A percentile compares a stretch with the other conserved stretches of the same genome.
Evolutionary conservation across 92 coral and sea anemone genomes (phyloP).

Genomic region (Montipora capitata): DNA sequence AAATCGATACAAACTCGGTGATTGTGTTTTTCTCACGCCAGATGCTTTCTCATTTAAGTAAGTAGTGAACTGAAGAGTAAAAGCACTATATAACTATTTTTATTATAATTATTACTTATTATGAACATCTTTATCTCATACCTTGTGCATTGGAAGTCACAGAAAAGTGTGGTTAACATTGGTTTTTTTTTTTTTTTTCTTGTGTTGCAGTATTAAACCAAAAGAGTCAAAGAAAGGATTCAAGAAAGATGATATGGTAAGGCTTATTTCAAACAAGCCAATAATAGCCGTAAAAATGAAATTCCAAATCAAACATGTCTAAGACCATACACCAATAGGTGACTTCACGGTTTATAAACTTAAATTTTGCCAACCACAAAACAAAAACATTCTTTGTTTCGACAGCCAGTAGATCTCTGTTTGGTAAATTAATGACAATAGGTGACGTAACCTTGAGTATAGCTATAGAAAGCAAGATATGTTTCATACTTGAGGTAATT

Average conservation of each 20-base stretch:
- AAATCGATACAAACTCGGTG: constrained; percentile 77
- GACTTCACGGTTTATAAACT: too few relatives aligned
- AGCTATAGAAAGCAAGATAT: too few relatives aligned
- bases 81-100: too few relatives aligned
- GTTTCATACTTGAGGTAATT: too few relatives aligned
- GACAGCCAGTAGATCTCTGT: too few relatives aligned
- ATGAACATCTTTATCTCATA: background rate
- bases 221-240: constrained; percentile 62
- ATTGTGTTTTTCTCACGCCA: constrained; percentile 80
- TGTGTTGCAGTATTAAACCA: constrained; percentile 68
- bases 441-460: too few relatives aligned
- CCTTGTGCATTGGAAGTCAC: background rate
- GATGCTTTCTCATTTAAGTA: constrained; percentile 92
- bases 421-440: too few relatives aligned
- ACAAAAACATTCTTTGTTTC: background rate
- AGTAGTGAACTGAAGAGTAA: constrained; percentile 8
- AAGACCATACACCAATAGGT: background rate
- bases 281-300: background rate
- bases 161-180: too few relatives aligned
- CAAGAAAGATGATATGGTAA: constrained; percentile 74
- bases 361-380: background rate
- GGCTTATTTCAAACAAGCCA: background rate
- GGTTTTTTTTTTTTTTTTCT: background rate
- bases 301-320: background rate
- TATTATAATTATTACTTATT: too few relatives aligned